Conservation (phyloP, 2,113 vertebrate species). For the Rhombomys opimus region DNA sequence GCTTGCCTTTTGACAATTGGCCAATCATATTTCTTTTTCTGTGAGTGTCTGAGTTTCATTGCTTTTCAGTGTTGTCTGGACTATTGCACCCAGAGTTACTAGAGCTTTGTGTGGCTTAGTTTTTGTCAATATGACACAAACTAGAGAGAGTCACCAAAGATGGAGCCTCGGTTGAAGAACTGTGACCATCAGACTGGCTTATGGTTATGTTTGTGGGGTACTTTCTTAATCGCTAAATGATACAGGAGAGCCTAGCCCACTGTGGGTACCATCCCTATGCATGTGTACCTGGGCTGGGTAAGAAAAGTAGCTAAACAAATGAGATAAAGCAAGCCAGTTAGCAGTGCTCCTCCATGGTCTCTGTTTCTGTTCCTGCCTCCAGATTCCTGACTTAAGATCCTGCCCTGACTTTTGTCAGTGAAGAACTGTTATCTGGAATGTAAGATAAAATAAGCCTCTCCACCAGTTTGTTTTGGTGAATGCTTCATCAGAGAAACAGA, state of each 20-base stretch:
- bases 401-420: background rate
- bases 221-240: background rate
- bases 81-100: background rate
- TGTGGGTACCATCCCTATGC: background rate
- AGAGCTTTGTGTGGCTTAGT: background rate
- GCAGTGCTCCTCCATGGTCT: background rate
- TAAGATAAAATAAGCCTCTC: background rate
- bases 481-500: background rate
- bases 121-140: background rate
- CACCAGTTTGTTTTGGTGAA: background rate
- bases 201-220: background rate
- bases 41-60: background rate
- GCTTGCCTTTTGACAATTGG: background rate
- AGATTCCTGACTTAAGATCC: background rate
- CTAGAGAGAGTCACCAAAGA: background rate
- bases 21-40: constrained; percentile 8
- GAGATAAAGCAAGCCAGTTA: background rate
- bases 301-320: background rate
- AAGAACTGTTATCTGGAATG: background rate
- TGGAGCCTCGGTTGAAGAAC: background rate
- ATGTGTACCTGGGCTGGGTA: background rate
- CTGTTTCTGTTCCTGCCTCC: background rate
- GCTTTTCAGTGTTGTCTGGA: constrained; percentile 15
- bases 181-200: background rate
- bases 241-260: background rate